These are phyloP conservation scores for Rhopalosiphum nymphaeae DNA, from an alignment of 2,888 invertebrate genomes.

Conservation along the genomic window DNA sequence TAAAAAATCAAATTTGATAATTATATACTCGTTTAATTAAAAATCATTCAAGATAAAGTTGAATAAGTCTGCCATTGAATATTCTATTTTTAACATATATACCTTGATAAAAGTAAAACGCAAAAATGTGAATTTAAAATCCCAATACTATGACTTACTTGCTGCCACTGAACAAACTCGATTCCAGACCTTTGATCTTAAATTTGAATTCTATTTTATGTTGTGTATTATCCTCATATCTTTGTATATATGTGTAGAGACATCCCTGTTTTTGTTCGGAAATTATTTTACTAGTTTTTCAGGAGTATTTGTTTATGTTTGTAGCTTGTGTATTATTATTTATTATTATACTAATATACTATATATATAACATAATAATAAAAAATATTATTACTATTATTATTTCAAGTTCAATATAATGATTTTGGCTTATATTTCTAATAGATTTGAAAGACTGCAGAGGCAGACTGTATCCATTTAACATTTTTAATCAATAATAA, in stretches of 20 bases:
- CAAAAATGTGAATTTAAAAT: not conserved
- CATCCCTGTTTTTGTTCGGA: not conserved
- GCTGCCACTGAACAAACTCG: not conserved
- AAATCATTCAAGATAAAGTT: not conserved
- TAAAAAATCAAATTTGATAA: not conserved
- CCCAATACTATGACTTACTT: not conserved
- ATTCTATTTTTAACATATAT: not conserved
- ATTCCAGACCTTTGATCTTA: not conserved
- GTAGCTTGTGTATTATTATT: too few species aligned
- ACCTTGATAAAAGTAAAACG: not conserved
- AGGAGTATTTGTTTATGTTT: not conserved
- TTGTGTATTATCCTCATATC: not conserved
- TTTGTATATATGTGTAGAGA: not conserved
- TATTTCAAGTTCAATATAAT: not conserved
- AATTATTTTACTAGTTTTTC: not conserved
- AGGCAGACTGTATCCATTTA: not conserved
- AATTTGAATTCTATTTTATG: not conserved
- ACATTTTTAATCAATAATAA: not conserved
- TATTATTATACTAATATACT: not conserved
- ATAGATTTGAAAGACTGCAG: not conserved
- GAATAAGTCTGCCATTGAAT: not conserved
- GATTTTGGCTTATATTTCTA: not conserved
- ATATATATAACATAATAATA: not conserved
- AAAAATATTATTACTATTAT: not conserved
- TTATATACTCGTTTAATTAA: not conserved